Evolutionary conservation across 2,888 invertebrate genomes (phyloP).

Genomic region (Prosopocoilus inquinatus): DNA sequence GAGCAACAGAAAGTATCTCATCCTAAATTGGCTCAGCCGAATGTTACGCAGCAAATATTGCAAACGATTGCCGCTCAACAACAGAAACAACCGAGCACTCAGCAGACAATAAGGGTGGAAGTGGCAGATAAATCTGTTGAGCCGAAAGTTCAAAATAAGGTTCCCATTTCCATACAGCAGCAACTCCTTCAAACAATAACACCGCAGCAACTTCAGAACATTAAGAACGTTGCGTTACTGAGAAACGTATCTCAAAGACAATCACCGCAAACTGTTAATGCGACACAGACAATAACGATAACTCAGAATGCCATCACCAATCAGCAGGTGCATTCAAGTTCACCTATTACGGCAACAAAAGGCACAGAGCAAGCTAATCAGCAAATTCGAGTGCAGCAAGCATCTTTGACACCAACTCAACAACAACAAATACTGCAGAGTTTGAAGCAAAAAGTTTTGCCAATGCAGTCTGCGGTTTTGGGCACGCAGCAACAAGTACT

Average conservation of each 20-base stretch:
- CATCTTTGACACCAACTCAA: slow-evolving; percentile 44
- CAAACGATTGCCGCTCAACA: slow-evolving; percentile 43
- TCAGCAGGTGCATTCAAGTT: slow-evolving; percentile 7
- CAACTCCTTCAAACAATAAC: slow-evolving; percentile 45
- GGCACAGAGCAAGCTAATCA: slow-evolving; percentile 16
- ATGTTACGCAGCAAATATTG: slow-evolving; percentile 42
- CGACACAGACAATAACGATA: slow-evolving; percentile 23
- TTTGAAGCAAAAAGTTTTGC: slow-evolving; percentile 45
- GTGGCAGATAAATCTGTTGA: slow-evolving; percentile 22
- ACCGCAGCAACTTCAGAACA: slow-evolving; percentile 45
- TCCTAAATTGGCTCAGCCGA: slow-evolving; percentile 34
- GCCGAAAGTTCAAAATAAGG: slow-evolving; percentile 25
- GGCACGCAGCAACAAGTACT: slow-evolving; percentile 47
- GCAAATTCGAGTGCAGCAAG: slow-evolving; percentile 27
- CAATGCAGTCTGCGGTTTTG: slow-evolving; percentile 42
- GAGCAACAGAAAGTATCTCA: slow-evolving; percentile 36
- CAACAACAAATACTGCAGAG: slow-evolving; percentile 53
- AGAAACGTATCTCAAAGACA: slow-evolving; percentile 34
- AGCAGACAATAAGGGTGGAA: slow-evolving; percentile 31
- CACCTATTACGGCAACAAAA: slow-evolving; percentile 11
- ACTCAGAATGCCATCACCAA: slow-evolving; percentile 18
- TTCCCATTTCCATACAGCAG: slow-evolving; percentile 35
- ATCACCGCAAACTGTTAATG: slow-evolving; percentile 15
- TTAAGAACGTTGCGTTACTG: slow-evolving; percentile 47
- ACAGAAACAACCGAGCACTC: slow-evolving; percentile 38